Conservation (phyloP, 2,113 vertebrate genomes). For the Arizona elegans region DNA sequence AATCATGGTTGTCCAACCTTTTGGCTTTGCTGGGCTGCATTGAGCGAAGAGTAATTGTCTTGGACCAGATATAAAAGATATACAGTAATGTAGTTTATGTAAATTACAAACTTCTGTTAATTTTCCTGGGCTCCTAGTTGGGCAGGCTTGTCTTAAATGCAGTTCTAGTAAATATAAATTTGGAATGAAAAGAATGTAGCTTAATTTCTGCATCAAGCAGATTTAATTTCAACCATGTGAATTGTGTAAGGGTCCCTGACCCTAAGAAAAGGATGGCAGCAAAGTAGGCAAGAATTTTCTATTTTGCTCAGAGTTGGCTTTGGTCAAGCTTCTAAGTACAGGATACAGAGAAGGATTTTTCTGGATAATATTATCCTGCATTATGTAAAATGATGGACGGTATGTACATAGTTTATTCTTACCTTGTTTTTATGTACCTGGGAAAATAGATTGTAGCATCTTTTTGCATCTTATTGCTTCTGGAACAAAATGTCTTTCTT, state of each 20-base stretch:
- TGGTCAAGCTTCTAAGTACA: not conserved
- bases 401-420: not conserved
- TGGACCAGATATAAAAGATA: not conserved
- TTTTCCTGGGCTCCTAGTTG: not conserved
- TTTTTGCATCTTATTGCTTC: slow-evolving; percentile 14
- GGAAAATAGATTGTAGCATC: not conserved
- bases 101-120: not conserved
- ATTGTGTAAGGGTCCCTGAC: not conserved
- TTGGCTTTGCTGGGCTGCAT: not conserved
- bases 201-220: not conserved
- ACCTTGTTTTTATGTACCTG: not conserved
- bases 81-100: not conserved
- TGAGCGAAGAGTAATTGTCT: not conserved
- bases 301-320: not conserved
- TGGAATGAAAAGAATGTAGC: not conserved
- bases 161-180: not conserved
- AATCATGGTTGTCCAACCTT: not conserved
- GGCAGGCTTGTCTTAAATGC: not conserved
- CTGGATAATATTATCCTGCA: not conserved
- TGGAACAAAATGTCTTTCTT: not conserved
- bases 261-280: not conserved
- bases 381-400: not conserved
- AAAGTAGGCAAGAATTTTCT: not conserved
- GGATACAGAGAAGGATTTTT: not conserved
- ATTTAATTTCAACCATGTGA: not conserved